A percentile compares a stretch with the other conserved stretches of the same genome.
Conservation (phyloP, 2,113 vertebrate genomes). For the Gyps fulvus region DNA sequence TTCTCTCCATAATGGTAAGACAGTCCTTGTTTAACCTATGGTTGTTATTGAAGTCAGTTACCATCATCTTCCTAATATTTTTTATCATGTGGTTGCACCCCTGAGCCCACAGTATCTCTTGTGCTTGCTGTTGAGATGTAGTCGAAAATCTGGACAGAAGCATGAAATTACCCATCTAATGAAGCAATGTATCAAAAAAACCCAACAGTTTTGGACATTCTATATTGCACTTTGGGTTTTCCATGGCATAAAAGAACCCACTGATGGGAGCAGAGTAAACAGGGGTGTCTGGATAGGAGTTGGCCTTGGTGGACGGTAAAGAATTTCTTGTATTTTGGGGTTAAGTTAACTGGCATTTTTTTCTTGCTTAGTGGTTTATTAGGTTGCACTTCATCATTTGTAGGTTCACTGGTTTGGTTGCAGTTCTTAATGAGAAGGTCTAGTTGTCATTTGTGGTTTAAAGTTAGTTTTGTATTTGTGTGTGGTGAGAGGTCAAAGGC, state of each 20-base stretch:
- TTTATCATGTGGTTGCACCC: neutral
- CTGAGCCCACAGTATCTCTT: neutral
- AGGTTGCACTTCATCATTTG: neutral
- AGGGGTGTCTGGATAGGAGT: neutral
- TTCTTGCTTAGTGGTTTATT: neutral
- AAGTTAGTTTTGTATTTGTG: neutral
- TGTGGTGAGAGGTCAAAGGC: neutral
- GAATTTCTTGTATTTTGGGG: neutral
- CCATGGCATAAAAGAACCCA: neutral
- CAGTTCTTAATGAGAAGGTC: neutral
- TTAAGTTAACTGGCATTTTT: neutral
- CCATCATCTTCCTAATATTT: neutral
- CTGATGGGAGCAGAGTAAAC: neutral
- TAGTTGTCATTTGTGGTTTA: neutral
- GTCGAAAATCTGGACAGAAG: neutral
- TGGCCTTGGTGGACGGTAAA: neutral
- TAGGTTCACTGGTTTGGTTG: neutral
- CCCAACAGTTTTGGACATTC: neutral
- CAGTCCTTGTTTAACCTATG: neutral
- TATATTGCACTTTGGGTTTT: neutral
- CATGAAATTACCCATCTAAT: neutral
- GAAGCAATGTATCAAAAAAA: neutral
- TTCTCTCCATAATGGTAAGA: neutral
- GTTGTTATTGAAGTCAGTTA: neutral
- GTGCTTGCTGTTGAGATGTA: neutral